phyloP scores from a whole-genome alignment of 2,888 invertebrate genomes.

The Eledona agricola region DNA sequence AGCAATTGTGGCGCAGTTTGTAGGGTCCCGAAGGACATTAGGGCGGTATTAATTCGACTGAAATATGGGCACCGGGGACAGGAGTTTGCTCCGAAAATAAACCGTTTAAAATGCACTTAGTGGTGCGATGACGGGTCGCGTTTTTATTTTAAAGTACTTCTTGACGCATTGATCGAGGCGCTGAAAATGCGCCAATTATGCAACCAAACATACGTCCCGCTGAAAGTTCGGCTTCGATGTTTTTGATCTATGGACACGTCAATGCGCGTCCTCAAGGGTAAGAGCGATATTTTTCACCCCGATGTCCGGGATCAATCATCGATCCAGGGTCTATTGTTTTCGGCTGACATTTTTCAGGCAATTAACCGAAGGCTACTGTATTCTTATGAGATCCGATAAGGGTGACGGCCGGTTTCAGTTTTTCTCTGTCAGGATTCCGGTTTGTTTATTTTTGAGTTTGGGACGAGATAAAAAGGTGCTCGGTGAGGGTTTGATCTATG shows the following conservation, averaged over 20 bases:
- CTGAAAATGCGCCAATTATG: conserved; percentile 20
- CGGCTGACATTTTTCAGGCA: conserved; percentile 48
- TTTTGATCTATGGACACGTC: conserved; percentile 51
- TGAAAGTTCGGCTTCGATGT: neutral
- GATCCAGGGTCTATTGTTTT: conserved; percentile 44
- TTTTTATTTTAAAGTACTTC: conserved; percentile 47
- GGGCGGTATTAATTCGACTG: conserved; percentile 54
- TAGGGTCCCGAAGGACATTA: conserved; percentile 54
- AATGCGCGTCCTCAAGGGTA: conserved; percentile 46
- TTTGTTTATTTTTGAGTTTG: conserved; percentile 31
- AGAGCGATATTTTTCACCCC: conserved; percentile 55
- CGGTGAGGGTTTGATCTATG: conserved; percentile 28
- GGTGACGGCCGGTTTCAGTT: conserved; percentile 28
- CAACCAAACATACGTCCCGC: conserved; percentile 35
- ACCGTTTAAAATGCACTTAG: conserved; percentile 48
- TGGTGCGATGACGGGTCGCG: conserved; percentile 40
- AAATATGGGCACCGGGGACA: conserved; percentile 49
- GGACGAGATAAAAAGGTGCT: conserved; percentile 23
- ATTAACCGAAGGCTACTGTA: conserved; percentile 53
- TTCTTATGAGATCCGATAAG: conserved; percentile 50
- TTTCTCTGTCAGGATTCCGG: conserved; percentile 26
- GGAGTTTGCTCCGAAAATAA: conserved; percentile 31
- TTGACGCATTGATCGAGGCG: conserved; percentile 33
- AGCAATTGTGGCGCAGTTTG: conserved; percentile 59
- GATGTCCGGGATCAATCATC: conserved; percentile 53